Evolutionary conservation across 2,888 invertebrate genomes (phyloP).

Genomic region (Nasonovia ribisnigri): DNA sequence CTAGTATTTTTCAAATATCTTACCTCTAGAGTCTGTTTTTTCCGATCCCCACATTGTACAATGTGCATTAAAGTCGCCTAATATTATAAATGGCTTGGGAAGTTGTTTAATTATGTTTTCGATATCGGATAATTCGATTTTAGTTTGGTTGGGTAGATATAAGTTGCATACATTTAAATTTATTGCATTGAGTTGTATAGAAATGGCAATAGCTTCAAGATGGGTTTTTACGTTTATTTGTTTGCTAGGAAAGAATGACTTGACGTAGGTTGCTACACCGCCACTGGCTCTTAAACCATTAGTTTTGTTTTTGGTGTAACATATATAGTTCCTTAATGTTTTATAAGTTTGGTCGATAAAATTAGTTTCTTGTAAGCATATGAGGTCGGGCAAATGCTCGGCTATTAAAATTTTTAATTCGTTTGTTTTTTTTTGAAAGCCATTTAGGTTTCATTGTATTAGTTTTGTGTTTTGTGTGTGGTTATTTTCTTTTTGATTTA

Average conservation of each 20-base stretch:
- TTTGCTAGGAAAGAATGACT: background rate
- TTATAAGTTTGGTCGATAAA: no score
- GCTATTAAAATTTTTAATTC: background rate
- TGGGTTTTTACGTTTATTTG: background rate
- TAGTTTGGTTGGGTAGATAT: background rate
- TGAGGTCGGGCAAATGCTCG: background rate
- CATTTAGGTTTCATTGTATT: constrained; percentile 1
- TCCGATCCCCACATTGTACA: constrained; percentile 53
- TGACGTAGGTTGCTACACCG: background rate
- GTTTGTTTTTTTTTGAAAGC: background rate
- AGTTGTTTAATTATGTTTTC: constrained; percentile 22
- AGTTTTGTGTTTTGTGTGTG: background rate
- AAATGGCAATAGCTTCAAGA: background rate
- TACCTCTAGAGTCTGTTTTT: constrained; percentile 46
- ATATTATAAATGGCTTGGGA: background rate
- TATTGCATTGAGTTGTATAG: background rate
- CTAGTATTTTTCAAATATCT: constrained; percentile 58
- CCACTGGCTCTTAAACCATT: constrained; percentile 17
- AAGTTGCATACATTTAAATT: background rate
- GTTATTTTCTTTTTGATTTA: background rate
- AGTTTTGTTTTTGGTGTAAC: background rate
- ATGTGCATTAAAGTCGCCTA: constrained; percentile 45
- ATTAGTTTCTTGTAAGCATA: background rate
- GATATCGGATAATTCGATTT: background rate
- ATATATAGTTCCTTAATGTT: no score